Conservation (phyloP, 1,140 invertebrate species). For the Bombus waltoni region DNA sequence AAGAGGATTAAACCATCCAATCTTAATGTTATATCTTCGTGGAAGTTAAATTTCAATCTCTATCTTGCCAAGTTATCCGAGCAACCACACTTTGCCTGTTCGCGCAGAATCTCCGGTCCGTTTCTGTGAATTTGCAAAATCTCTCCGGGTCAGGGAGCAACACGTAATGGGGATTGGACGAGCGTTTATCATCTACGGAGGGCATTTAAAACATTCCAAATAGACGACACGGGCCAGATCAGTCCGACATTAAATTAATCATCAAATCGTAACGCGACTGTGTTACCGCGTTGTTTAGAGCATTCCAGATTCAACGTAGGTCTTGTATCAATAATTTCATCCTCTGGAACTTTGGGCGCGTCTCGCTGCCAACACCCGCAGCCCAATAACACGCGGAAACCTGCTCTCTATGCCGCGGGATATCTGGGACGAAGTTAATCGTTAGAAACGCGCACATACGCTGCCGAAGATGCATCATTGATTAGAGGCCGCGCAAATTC, state of each 20-base stretch:
- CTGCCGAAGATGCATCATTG: constrained; percentile 57
- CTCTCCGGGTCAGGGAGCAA: neutral
- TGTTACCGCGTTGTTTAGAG: constrained; percentile 59
- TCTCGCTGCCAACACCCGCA: constrained; percentile 5
- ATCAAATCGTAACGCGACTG: constrained; percentile 53
- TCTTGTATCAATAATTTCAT: constrained; percentile 61
- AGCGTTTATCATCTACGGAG: neutral
- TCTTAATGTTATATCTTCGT: neutral
- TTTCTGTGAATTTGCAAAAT: neutral
- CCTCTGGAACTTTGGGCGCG: constrained; percentile 44
- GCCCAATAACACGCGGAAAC: constrained; percentile 38
- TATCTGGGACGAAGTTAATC: constrained; percentile 55
- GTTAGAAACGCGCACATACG: constrained; percentile 13
- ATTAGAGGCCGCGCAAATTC: constrained; percentile 55
- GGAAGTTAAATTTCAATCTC: neutral
- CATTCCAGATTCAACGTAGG: constrained; percentile 59
- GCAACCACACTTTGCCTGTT: neutral
- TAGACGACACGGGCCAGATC: constrained; percentile 5
- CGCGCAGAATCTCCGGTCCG: neutral
- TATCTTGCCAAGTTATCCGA: neutral
- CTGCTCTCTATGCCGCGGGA: constrained; percentile 26
- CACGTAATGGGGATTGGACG: no score
- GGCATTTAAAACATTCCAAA: constrained; percentile 9
- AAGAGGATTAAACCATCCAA: neutral
- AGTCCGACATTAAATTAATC: constrained; percentile 57